These are phyloP conservation scores for Pantala flavescens DNA, from an alignment of 1,140 invertebrate genomes.

Conservation along the genomic window DNA sequence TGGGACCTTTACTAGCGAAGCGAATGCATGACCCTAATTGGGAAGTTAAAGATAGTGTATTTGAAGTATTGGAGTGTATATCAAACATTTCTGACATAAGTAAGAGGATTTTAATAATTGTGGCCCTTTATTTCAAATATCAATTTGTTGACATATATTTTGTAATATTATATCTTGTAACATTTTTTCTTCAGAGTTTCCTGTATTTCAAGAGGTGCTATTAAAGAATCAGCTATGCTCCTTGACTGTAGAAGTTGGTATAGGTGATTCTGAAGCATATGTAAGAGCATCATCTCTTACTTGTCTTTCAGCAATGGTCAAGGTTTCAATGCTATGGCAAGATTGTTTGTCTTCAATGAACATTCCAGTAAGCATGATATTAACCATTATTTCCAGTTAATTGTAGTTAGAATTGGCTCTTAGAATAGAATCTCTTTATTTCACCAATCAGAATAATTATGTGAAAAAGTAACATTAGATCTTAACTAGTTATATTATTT, in stretches of 20 bases:
- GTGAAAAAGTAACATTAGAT: too few relatives aligned
- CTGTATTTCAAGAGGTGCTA: constrained; percentile 61
- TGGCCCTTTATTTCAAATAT: background rate
- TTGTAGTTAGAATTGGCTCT: too few relatives aligned
- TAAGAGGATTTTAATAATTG: constrained; percentile 34
- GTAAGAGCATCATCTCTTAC: constrained; percentile 58
- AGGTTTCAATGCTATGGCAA: constrained; percentile 54
- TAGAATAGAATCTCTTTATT: too few relatives aligned
- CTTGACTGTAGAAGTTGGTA: constrained; percentile 49
- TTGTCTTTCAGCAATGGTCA: constrained; percentile 52
- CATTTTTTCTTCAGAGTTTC: constrained; percentile 51
- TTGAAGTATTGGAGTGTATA: constrained; percentile 58
- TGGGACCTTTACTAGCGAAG: constrained; percentile 52
- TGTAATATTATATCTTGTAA: too few relatives aligned
- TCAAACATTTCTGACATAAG: constrained; percentile 54
- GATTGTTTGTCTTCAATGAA: constrained; percentile 44
- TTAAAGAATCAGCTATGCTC: constrained; percentile 51
- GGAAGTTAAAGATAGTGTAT: constrained; percentile 61
- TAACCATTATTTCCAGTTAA: too few relatives aligned
- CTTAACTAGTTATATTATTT: too few relatives aligned
- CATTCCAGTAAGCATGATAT: constrained; percentile 42
- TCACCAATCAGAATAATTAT: too few relatives aligned
- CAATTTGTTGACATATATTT: background rate
- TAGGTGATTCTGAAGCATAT: constrained; percentile 56
- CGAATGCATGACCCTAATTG: constrained; percentile 58